Evolutionary conservation across 2,113 vertebrate genomes (phyloP).

Genomic region (Dipodomys ordii): DNA sequence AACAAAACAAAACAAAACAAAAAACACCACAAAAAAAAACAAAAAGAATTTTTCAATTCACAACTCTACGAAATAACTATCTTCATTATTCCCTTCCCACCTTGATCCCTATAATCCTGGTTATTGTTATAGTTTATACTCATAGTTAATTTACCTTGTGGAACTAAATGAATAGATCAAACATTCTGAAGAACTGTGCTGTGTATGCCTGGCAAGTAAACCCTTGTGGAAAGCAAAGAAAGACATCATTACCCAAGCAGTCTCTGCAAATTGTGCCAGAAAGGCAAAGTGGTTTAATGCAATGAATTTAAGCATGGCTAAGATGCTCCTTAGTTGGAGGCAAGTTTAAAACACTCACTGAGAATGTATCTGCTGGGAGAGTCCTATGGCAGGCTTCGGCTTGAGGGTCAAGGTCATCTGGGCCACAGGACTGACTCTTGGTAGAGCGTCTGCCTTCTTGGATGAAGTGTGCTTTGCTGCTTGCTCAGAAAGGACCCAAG

Average conservation of each 20-base stretch:
- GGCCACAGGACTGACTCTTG: slow-evolving; percentile 88
- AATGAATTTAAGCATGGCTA: neutral
- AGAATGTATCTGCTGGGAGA: slow-evolving; percentile 91
- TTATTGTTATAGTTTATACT: neutral
- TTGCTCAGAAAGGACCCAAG: slow-evolving; percentile 87
- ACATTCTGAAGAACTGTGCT: neutral
- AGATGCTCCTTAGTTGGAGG: neutral
- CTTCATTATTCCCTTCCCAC: neutral
- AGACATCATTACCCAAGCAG: neutral
- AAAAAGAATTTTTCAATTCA: slow-evolving; percentile 11
- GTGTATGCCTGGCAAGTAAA: neutral
- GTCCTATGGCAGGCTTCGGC: slow-evolving; percentile 88
- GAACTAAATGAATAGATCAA: neutral
- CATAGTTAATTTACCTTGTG: neutral
- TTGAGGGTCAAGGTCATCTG: slow-evolving; percentile 96
- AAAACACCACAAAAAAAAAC: neutral
- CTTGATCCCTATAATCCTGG: neutral
- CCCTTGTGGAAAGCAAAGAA: neutral
- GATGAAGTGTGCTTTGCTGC: slow-evolving; percentile 86
- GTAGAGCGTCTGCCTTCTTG: slow-evolving; percentile 91
- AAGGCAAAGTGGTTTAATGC: neutral
- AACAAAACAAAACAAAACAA: too few relatives aligned
- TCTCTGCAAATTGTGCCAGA: neutral
- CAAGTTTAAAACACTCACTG: slow-evolving; percentile 91
- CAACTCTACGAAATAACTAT: neutral